Base-by-base conservation (phyloP, 2,113 vertebrate genomes). In the Tychaedon coryphoeus region DNA sequence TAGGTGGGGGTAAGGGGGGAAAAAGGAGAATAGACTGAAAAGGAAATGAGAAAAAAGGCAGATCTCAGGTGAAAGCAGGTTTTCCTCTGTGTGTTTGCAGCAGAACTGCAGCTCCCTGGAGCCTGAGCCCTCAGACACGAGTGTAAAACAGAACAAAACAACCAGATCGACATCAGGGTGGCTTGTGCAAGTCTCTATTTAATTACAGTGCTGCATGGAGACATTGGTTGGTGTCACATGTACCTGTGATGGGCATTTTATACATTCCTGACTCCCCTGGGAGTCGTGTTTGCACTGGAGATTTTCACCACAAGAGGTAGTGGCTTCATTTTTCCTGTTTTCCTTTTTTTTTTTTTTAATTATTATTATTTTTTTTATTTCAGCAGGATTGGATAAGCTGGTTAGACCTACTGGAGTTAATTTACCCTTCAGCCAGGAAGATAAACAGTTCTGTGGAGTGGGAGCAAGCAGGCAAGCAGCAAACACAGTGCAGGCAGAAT, bases 141-240 rank as follows among this genome's bases (percentile, higher is more conserved):
- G 45, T 17, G 31, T 3, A 1, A 34, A 72, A n/a, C 87, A 82
- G 45, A 92, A 81, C 4, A 19, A 91, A 93, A 38, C 20, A 94
- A 74, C 3, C 71, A 70, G 34, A 28, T 5, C 0, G 10, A 90
- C 81, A 74, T 57, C 87, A 17, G 62, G 48, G 67, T 31, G 86
- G 58, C 87, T 94, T 93, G 71, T 96, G 93, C 73, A 96, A 88
- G 82, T 96, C 78, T 90, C 81, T 90, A 1, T 96, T 95, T 96
- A 97, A 96, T 96, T 19, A 90, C 93, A 96, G 90, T 50, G 85
- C 86, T 76, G 88, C 85, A 50, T 80, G 95, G 38, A 53, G 88
- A 96, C 95, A 93, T 83, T 71, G 43, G 51, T 69, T 74, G 92
- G 82, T 86, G 86, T 54, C 87, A 61, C 71, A 76, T 2, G 50